Conservation (phyloP, 2,113 vertebrate species). For the pig (Sus scrofa) region DNA sequence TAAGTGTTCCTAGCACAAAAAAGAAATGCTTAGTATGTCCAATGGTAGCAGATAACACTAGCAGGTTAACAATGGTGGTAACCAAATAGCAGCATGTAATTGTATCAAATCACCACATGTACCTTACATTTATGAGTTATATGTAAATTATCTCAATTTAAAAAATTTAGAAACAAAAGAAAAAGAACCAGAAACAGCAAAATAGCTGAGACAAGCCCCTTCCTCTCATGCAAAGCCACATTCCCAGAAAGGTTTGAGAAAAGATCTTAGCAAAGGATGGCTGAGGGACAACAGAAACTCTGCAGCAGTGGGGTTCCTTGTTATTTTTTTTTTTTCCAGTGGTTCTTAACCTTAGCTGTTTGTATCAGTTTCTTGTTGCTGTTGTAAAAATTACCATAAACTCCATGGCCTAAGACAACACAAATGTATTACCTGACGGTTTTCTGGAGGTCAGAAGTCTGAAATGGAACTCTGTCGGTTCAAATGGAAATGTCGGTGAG, state of each 20-base stretch:
- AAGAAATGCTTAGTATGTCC: not conserved
- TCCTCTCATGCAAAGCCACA: not conserved
- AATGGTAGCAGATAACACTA: not conserved
- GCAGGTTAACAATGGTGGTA: not conserved
- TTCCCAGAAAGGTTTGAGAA: not conserved
- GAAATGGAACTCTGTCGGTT: not conserved
- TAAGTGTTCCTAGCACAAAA: not conserved
- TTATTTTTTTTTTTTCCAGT: not conserved
- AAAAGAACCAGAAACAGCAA: not conserved
- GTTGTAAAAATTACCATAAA: not conserved
- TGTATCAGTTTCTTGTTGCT: not conserved
- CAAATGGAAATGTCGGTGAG: not conserved
- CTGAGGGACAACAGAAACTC: not conserved
- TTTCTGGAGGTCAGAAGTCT: not conserved
- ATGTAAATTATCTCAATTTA: not conserved
- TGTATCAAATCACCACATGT: not conserved
- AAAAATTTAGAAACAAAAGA: not conserved
- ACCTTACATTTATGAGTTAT: not conserved
- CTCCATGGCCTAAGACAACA: not conserved
- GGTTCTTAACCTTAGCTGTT: not conserved
- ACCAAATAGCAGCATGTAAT: not conserved
- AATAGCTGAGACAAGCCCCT: not conserved
- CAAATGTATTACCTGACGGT: not conserved
- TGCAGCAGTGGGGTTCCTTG: not conserved
- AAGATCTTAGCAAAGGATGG: not conserved